phyloP scores from a whole-genome alignment of 2,888 invertebrate species.

The Coelogynopora nodosa region DNA sequence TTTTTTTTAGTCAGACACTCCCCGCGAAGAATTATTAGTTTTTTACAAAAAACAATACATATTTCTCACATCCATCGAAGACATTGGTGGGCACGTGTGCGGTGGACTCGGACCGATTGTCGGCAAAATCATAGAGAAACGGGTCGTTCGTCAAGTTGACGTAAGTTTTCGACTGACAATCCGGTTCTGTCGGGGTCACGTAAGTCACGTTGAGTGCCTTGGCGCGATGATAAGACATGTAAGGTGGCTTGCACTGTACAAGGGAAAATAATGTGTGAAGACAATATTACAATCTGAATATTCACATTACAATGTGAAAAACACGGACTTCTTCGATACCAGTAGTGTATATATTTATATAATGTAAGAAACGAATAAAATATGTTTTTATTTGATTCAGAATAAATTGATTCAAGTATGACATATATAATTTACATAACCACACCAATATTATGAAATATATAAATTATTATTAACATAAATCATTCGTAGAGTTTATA shows the following conservation, averaged over 20 bases:
- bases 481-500: too few relatives aligned
- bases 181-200: neutral
- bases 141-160: neutral
- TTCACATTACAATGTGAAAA: too few relatives aligned
- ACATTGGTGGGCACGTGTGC: constrained; percentile 48
- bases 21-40: neutral
- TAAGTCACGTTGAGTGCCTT: constrained; percentile 1
- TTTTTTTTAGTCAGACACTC: neutral
- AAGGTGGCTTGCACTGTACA: neutral
- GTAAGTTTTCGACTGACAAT: neutral
- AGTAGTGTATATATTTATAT: too few relatives aligned
- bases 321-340: too few relatives aligned
- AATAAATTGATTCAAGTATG: too few relatives aligned
- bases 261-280: too few relatives aligned
- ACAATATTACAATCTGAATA: too few relatives aligned
- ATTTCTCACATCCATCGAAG: constrained; percentile 46
- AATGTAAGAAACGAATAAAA: too few relatives aligned
- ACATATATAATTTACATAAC: too few relatives aligned
- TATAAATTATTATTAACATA: too few relatives aligned
- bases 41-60: constrained; percentile 34
- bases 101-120: constrained; percentile 38
- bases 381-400: too few relatives aligned
- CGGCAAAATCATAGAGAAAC: neutral
- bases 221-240: neutral
- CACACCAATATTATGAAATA: too few relatives aligned